These are phyloP conservation scores for Megamerina dolium DNA, from an alignment of 2,888 invertebrate genomes.

Conservation along the genomic window DNA sequence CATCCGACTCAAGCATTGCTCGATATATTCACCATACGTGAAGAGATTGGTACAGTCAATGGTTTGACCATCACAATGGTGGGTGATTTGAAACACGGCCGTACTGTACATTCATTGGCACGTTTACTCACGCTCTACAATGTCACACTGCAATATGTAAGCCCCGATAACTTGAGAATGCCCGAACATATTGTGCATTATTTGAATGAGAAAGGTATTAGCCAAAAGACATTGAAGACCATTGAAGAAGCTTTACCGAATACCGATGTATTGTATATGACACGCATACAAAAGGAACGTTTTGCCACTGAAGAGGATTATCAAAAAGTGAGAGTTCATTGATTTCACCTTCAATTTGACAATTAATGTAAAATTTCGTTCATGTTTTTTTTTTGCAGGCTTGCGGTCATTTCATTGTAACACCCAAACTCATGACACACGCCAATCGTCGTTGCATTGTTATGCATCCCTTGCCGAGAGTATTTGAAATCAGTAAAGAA, in stretches of 20 bases:
- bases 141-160: conserved; percentile 87
- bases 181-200: conserved; percentile 78
- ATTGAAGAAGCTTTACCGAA: conserved; percentile 84
- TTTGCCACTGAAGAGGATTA: conserved; percentile 81
- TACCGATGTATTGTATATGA: conserved; percentile 98
- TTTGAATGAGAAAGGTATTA: conserved; percentile 70
- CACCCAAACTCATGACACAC: conserved; percentile 90
- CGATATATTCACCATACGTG: conserved; percentile 95
- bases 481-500: conserved; percentile 89
- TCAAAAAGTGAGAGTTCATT: conserved; percentile 58
- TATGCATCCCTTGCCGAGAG: conserved; percentile 93
- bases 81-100: conserved; percentile 94
- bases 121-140: conserved; percentile 89
- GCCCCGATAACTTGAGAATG: conserved; percentile 83
- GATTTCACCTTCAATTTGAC: neutral
- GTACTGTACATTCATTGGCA: conserved; percentile 96
- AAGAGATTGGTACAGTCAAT: conserved; percentile 98
- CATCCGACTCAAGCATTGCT: conserved; percentile 97
- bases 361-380: neutral
- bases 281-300: conserved; percentile 92
- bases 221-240: conserved; percentile 57
- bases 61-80: conserved; percentile 96
- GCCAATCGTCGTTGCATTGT: conserved; percentile 93
- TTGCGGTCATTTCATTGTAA: conserved; percentile 83
- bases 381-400: conserved; percentile 56